These are phyloP conservation scores for Syrphus vitripennis DNA, from an alignment of 2,888 invertebrate species.

Conservation along the genomic window DNA sequence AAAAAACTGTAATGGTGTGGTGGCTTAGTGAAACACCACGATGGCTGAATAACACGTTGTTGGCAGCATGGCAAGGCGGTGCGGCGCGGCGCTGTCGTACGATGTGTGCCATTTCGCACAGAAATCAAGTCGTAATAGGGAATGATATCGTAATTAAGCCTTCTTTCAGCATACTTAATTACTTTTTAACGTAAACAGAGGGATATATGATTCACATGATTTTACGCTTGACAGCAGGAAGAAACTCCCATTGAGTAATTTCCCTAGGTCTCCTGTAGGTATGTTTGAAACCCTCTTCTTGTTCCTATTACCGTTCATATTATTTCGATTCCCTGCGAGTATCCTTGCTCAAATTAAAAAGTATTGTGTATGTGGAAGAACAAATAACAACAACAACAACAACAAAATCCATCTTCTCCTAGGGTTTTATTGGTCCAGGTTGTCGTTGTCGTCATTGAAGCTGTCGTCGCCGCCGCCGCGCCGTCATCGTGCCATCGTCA, in stretches of 20 bases:
- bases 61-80: not conserved
- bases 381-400: not conserved
- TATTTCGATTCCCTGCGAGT: not conserved
- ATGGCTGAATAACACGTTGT: not conserved
- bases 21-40: not conserved
- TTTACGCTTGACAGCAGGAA: conserved; percentile 38
- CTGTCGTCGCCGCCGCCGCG: not conserved
- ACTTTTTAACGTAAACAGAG: conserved; percentile 77
- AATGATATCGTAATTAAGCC: conserved; percentile 78
- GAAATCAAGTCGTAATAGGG: conserved; percentile 28
- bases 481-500: no score
- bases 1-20: not conserved
- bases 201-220: conserved; percentile 52
- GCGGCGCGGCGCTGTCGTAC: not conserved
- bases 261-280: not conserved
- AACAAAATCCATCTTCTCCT: not conserved
- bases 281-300: not conserved
- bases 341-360: conserved; percentile 49
- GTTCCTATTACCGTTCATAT: not conserved
- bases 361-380: conserved; percentile 45
- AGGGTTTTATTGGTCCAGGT: conserved; percentile 1
- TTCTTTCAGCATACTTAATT: conserved; percentile 77
- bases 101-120: not conserved
- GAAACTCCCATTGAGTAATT: conserved; percentile 46
- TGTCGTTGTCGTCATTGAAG: not conserved